phyloP scores from a whole-genome alignment of 2,797 vertebrate species.

The Paedocypris micromegethes region DNA sequence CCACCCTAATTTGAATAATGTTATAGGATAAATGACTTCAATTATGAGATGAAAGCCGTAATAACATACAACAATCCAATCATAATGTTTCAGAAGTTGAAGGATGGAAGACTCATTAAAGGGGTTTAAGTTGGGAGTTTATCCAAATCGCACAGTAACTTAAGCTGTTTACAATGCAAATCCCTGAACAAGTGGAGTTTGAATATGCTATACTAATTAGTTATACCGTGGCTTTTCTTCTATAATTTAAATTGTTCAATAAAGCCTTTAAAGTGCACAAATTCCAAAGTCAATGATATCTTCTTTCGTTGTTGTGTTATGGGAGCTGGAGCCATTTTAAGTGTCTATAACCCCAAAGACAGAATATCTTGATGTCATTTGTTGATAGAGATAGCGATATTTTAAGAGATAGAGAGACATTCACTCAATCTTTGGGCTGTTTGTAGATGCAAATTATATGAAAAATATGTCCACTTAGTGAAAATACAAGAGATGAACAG shows the following conservation, averaged over 20 bases:
- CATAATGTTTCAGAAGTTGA: constrained; percentile 58
- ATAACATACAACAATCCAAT: constrained; percentile 61
- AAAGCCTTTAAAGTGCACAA: constrained; percentile 20
- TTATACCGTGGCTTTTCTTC: constrained; percentile 19
- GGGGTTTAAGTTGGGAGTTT: constrained; percentile 49
- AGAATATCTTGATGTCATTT: too few relatives aligned
- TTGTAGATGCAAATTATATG: too few relatives aligned
- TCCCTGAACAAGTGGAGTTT: constrained; percentile 44
- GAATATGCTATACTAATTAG: constrained; percentile 40
- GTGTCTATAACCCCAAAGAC: too few relatives aligned
- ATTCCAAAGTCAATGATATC: too few relatives aligned
- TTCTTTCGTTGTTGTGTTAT: too few relatives aligned
- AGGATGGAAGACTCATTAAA: constrained; percentile 52
- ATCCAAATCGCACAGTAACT: constrained; percentile 54
- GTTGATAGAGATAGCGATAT: too few relatives aligned
- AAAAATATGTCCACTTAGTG: too few relatives aligned
- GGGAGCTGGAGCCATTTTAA: too few relatives aligned
- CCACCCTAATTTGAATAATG: constrained; percentile 67
- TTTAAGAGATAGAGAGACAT: too few relatives aligned
- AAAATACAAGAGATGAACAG: too few relatives aligned
- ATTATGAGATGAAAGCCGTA: constrained; percentile 60
- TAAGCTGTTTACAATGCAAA: constrained; percentile 53
- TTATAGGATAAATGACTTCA: constrained; percentile 61
- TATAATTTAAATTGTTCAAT: constrained; percentile 17
- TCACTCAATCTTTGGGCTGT: too few relatives aligned